Percentiles rank a stretch among this genome's conserved stretches.
These are phyloP conservation scores for Ischnura elegans DNA, from an alignment of 2,888 invertebrate species.

Conservation along the genomic window DNA sequence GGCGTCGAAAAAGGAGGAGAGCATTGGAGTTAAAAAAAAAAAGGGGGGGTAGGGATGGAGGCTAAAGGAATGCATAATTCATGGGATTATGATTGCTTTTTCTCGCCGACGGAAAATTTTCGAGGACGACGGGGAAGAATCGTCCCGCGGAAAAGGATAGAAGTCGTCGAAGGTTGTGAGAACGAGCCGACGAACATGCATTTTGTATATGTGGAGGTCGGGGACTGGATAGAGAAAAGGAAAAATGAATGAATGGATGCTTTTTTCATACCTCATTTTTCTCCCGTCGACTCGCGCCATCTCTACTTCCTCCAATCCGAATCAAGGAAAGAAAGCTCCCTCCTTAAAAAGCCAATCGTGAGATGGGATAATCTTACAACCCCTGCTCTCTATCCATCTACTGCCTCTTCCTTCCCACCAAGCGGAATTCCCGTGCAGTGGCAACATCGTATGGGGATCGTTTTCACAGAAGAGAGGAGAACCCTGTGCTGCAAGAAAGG, in stretches of 20 bases:
- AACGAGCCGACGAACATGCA: slow-evolving; percentile 26
- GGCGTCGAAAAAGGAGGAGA: neutral
- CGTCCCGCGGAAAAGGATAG: slow-evolving; percentile 41
- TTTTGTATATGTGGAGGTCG: slow-evolving; percentile 36
- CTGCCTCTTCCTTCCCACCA: neutral
- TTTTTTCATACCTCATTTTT: neutral
- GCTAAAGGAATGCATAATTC: slow-evolving; percentile 58
- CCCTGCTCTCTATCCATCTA: neutral
- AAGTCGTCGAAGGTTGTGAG: neutral
- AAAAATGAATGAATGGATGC: neutral
- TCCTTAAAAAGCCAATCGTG: neutral
- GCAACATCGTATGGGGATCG: neutral
- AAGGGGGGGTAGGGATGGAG: no score
- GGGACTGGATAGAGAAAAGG: neutral
- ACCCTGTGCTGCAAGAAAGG: neutral
- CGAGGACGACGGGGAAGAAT: slow-evolving; percentile 54
- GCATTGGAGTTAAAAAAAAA: neutral
- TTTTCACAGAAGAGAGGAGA: neutral
- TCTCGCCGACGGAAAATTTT: slow-evolving; percentile 53
- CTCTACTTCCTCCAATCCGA: neutral
- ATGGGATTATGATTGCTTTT: slow-evolving; percentile 65
- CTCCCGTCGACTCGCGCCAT: neutral
- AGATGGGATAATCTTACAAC: neutral
- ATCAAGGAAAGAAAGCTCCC: neutral
- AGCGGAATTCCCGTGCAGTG: neutral